A percentile compares a stretch with the other conserved stretches of the same genome.
These are phyloP conservation scores for Pica pica DNA, from an alignment of 2,113 vertebrate species.

Conservation along the genomic window DNA sequence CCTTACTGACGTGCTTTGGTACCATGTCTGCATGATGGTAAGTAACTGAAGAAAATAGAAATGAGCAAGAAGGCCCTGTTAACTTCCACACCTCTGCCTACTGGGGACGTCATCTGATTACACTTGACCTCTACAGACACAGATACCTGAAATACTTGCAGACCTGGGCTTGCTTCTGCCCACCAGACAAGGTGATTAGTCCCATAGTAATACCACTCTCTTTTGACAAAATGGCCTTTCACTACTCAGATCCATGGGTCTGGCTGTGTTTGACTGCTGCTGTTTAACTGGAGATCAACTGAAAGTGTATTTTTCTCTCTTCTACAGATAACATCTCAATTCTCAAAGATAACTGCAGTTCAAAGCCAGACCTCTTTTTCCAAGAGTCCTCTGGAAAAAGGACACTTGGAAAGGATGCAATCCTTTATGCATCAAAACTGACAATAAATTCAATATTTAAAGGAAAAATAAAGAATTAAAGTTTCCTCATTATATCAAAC, in stretches of 20 bases:
- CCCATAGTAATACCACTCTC: not conserved
- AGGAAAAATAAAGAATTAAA: not conserved
- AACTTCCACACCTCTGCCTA: not conserved
- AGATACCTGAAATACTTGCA: not conserved
- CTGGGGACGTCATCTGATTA: not conserved
- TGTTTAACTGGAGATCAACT: not conserved
- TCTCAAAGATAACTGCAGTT: not conserved
- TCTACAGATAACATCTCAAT: not conserved
- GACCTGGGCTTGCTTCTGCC: not conserved
- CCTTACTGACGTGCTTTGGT: not conserved
- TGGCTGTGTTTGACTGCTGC: not conserved
- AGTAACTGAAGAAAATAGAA: not conserved
- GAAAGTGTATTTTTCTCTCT: not conserved
- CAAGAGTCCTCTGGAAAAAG: not conserved
- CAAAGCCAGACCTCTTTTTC: not conserved
- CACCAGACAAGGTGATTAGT: not conserved
- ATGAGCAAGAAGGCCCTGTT: not conserved
- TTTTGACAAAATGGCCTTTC: not conserved
- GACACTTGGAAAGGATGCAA: not conserved
- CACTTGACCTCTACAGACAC: not conserved
- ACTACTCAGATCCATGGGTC: not conserved
- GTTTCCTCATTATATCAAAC: not conserved
- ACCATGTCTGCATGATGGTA: not conserved
- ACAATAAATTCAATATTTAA: not conserved
- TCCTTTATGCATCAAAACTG: not conserved